A percentile compares a stretch with the other conserved stretches of the same genome.
Conservation (phyloP, 2,797 vertebrate genomes). For the Malurus splendens region DNA sequence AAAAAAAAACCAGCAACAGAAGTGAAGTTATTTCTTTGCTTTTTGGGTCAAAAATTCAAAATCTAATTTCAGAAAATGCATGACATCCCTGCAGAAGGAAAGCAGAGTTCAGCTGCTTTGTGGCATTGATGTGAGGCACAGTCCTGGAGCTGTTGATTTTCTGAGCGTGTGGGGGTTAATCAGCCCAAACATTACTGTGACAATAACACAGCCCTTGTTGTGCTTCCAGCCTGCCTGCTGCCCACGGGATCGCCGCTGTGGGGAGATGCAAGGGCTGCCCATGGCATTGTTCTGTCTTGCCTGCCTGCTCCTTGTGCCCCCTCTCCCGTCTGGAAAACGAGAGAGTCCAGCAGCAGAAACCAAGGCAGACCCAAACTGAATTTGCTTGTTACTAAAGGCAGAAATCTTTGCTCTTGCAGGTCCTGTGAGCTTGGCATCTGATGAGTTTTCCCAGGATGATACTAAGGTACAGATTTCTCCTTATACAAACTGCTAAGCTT, state of each 20-base stretch:
- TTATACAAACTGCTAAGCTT: neutral
- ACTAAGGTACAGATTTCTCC: conserved; percentile 51
- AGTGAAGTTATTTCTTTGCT: neutral
- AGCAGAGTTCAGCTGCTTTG: neutral
- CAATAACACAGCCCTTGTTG: neutral
- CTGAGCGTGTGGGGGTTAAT: neutral
- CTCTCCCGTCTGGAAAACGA: neutral
- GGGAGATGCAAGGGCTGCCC: neutral
- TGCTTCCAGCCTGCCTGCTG: neutral
- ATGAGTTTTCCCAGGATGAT: neutral
- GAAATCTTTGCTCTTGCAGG: conserved; percentile 39
- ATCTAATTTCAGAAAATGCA: neutral
- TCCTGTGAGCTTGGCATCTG: neutral
- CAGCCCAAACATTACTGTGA: neutral
- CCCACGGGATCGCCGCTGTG: neutral
- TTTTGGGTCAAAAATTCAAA: neutral
- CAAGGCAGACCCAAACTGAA: neutral
- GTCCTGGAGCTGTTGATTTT: neutral
- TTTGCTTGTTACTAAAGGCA: neutral
- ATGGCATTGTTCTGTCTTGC: neutral
- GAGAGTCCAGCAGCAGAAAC: neutral
- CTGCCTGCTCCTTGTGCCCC: neutral
- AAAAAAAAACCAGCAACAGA: neutral
- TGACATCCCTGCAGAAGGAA: neutral
- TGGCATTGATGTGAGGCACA: neutral